Conservation (phyloP, 2,888 invertebrate species). For the Octonoba sinensis region DNA sequence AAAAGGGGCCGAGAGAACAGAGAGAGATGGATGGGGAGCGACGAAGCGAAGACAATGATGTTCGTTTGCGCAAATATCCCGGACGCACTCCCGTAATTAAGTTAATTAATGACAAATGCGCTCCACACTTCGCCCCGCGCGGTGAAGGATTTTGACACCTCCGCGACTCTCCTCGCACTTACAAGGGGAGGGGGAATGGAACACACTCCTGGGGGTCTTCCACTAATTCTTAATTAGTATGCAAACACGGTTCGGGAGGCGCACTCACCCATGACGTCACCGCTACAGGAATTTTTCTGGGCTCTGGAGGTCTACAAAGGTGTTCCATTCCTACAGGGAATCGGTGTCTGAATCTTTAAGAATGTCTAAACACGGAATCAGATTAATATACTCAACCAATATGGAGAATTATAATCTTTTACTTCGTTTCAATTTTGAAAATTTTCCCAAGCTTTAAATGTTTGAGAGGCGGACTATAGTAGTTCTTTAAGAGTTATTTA, state of each 20-base stretch:
- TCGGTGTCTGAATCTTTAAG: no score
- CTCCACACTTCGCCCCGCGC: slow-evolving; percentile 36
- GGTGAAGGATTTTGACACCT: slow-evolving; percentile 61
- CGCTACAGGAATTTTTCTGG: not conserved
- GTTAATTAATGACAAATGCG: slow-evolving; percentile 64
- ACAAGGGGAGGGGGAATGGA: slow-evolving; percentile 3
- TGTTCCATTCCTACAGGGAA: no score
- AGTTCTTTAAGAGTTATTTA: no score
- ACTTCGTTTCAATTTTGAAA: no score
- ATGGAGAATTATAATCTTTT: no score
- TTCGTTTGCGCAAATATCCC: slow-evolving; percentile 61
- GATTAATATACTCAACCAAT: no score
- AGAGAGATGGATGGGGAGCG: slow-evolving; percentile 43
- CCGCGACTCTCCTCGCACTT: slow-evolving; percentile 43
- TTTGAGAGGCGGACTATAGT: no score
- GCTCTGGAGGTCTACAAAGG: no score
- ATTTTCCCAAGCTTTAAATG: no score
- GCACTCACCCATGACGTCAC: slow-evolving; percentile 6
- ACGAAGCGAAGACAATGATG: slow-evolving; percentile 60
- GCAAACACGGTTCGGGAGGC: slow-evolving; percentile 41
- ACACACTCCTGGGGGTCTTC: slow-evolving; percentile 43
- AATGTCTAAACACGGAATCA: no score
- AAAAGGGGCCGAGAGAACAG: not conserved
- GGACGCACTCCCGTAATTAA: slow-evolving; percentile 60
- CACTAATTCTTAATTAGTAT: slow-evolving; percentile 64